Evolutionary conservation across 2,888 invertebrate species (phyloP), one percentile per base, ranked within the genome.

Genomic region (Eumerus sabulonum): DNA sequence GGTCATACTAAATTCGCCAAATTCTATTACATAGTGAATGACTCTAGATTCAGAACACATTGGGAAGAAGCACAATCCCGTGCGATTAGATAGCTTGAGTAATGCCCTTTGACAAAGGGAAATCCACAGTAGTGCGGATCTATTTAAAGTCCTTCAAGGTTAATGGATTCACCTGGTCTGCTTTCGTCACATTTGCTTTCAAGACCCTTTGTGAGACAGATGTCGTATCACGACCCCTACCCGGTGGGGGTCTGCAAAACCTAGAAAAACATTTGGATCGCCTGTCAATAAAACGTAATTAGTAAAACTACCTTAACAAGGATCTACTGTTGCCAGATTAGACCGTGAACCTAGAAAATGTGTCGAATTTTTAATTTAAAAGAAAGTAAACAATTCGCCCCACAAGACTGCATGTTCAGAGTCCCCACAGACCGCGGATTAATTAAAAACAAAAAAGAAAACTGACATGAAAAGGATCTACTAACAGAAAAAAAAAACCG

Each of bases 181-280:
- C 36, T 11, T 77, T 77, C 14, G 62, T 67, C 3, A 63, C 38
- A 12, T 77, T 77, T 13, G 57, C 53, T 35, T 63, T 77, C 9
- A 77, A 77, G 63, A 73, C 72, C 3, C 51, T 77, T 16, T 77
- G 77, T 19, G 73, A 77, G 9, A 77, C 77, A 36, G 73, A 73
- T 35, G 47, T 77, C 38, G 73, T 73, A 77, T 14, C 67, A 73
- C n/a, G 73, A 73, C 51, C 27, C 16, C 14, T 77, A 73, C 35
- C 57, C 77, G 0, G 73, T 73, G 35, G 77, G 67, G 59, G 73
- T 73, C 0, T 77, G 77, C 57, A 51, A 67, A 7, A 47, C 57
- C 1, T 67, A 73, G 67, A 67, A 16, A 13, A 45, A 36, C 47
- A 59, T 77, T 62, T 77, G 73, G 67, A 48, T 9, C 36, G 1